A percentile compares a stretch with the other conserved stretches of the same genome.
Evolutionary conservation across 2,888 invertebrate genomes (phyloP).

Genomic region (Herminia tarsipennalis): DNA sequence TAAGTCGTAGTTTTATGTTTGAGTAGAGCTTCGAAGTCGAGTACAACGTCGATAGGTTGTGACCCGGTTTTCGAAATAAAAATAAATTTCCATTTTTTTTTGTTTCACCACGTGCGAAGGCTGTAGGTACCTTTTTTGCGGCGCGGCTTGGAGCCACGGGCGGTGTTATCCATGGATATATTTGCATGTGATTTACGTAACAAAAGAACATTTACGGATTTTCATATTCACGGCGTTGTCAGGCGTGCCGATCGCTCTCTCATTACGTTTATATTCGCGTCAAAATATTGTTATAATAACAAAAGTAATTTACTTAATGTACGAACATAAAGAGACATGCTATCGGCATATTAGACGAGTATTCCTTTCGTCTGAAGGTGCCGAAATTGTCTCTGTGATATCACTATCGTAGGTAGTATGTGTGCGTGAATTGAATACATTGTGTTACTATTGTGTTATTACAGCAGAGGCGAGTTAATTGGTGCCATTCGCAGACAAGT

Average conservation of each 20-base stretch:
- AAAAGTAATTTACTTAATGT: constrained; percentile 1
- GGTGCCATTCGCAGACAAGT: not conserved
- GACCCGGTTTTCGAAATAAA: constrained; percentile 53
- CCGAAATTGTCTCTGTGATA: not conserved
- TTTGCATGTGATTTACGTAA: constrained; percentile 41
- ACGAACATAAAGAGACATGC: not conserved
- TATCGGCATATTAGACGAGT: not conserved
- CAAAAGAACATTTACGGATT: constrained; percentile 39
- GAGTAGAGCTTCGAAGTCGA: not conserved
- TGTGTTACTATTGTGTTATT: not conserved
- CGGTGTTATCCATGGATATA: constrained; percentile 18
- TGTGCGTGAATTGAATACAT: not conserved
- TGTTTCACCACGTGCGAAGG: constrained; percentile 27
- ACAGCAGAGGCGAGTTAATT: too few relatives aligned
- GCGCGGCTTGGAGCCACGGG: constrained; percentile 3
- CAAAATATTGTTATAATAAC: constrained; percentile 8
- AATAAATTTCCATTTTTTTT: constrained; percentile 43
- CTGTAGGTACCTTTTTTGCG: constrained; percentile 5
- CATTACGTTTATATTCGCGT: constrained; percentile 13
- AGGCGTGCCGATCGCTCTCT: constrained; percentile 11
- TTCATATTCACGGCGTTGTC: constrained; percentile 43
- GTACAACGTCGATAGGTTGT: constrained; percentile 25
- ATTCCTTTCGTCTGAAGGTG: not conserved
- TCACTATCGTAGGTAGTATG: not conserved
- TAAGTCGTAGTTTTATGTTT: constrained; percentile 39